A percentile compares a stretch with the other conserved stretches of the same genome.
These are phyloP conservation scores for Ecdyonurus torrentis DNA, from an alignment of 2,888 invertebrate species.

Conservation along the genomic window DNA sequence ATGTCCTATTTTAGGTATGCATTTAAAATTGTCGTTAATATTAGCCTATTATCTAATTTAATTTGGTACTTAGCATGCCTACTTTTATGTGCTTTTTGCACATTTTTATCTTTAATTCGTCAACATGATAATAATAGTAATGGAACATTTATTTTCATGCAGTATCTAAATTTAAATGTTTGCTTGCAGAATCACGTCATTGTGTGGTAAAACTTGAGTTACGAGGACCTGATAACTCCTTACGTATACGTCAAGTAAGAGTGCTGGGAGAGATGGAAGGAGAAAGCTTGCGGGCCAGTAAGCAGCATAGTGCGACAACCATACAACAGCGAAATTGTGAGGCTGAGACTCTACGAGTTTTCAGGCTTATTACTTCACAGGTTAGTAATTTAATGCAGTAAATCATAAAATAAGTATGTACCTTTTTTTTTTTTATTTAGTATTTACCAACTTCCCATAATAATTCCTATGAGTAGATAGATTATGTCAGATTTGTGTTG, in stretches of 20 bases:
- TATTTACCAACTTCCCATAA: conserved; percentile 3
- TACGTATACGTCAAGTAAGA: conserved; percentile 72
- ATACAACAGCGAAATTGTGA: conserved; percentile 81
- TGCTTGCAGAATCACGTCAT: conserved; percentile 29
- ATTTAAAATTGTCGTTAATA: conserved; percentile 9
- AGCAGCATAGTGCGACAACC: conserved; percentile 34
- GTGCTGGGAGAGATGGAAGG: conserved; percentile 46
- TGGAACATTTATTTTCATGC: too few relatives aligned
- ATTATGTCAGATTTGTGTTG: too few relatives aligned
- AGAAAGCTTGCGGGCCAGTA: conserved; percentile 24
- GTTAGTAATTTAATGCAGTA: conserved; percentile 29
- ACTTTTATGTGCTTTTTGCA: too few relatives aligned
- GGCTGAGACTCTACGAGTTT: conserved; percentile 79
- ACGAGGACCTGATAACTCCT: conserved; percentile 79
- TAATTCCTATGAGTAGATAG: neutral
- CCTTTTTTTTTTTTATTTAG: neutral
- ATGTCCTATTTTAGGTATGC: conserved; percentile 58
- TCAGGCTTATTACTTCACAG: conserved; percentile 79
- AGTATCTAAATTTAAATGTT: too few relatives aligned
- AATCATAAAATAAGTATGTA: neutral
- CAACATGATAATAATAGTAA: neutral
- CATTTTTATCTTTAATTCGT: too few relatives aligned
- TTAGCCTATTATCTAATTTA: conserved; percentile 5
- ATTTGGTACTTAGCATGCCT: too few relatives aligned
- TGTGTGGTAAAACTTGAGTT: conserved; percentile 60